Base-by-base conservation (phyloP, 2,113 vertebrate genomes). In the Corythoichthys haematopterus region DNA sequence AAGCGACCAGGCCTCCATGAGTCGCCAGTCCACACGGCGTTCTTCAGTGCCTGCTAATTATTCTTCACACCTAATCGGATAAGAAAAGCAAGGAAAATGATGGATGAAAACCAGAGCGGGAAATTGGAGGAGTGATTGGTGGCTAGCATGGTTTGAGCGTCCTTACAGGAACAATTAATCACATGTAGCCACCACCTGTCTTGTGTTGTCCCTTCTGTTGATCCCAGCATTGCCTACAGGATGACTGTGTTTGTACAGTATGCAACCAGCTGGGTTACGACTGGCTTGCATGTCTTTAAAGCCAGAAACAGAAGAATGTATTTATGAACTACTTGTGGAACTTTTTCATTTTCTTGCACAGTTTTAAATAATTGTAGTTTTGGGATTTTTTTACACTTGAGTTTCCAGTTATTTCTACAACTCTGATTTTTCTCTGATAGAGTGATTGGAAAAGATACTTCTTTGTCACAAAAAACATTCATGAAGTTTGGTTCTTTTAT, bases 1-100 rank as follows among this genome's bases (percentile, higher is more conserved):
- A 77, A 88, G 72, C 85, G 85, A 85, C 85, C 85, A 74, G 71
- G 50, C 76, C 79, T 82, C 77, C 82, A 62, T 75, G 78, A 81
- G 77, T 72, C 78, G 76, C 70, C 70, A n/a, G 81, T 86, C 78
- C 85, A 81, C 80, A 65, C 72, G 70, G 70, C 64, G 62, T 74
- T 81, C 74, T 76, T 83, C 79, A 82, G 84, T 67, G 84, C 79
- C 65, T 66, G 84, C 80, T 88, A 90, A 89, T 89, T 87, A 89
- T 88, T 90, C 88, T 84, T 89, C 83, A 81, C 88, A 87, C 87
- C 81, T 90, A 82, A 87, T 85, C 81, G 78, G 87, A 88, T 84
- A 86, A 81, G 73, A 71, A 84, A 78, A 82, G 72, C 77, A 74
- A 82, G 83, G 84, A 77, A 80, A 83, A 81, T 71, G 79, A 53